Evolutionary conservation across 2,113 vertebrate genomes (phyloP), one percentile per base, ranked within the genome.

Genomic region (Casuarius casuarius): DNA sequence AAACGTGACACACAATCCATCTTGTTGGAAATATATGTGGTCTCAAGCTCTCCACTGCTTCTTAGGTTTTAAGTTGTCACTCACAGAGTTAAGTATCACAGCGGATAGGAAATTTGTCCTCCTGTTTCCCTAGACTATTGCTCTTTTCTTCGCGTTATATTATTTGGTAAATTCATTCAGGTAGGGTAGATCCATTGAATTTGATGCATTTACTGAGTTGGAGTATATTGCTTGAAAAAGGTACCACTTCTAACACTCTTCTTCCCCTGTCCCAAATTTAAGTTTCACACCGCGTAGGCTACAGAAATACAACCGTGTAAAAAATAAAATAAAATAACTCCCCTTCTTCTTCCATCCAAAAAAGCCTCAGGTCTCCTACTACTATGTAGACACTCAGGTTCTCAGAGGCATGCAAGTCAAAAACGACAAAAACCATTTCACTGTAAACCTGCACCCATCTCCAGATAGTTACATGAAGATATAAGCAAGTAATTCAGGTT

Each of bases 141-240:
- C 38, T 87, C 62, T 71, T 81, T 58, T 62, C 87, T 58, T 87
- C 74, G 40, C 59, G 51, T 88, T 72, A 33, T 89, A 63, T 84
- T 92, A 86, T 92, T 96, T 80, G 95, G 94, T 82, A 94, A 97
- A 95, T 97, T 96, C 89, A 89, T 95, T 92, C 95, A 89, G 96
- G 89, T 44, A 78, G 92, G 71, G 91, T 95, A 97, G 93, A 95
- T 95, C 96, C 97, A 97, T 80, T 97, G 78, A 66, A 95, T 95
- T 91, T 96, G 94, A 98, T 95, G 95, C 84, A 54, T 92, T 89
- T 95, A 95, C 95, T 2, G 48, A 76, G 97, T 20, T 48, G 18
- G 12, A 51, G 49, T 9, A 19, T 18, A 12, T 1, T 14, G 33
- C 78, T 10, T 48, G 33, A 65, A 68, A 51, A 1, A 42, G 12